Percentiles rank a stretch among this genome's conserved stretches.
phyloP scores from a whole-genome alignment of 2,888 invertebrate species.

The Lasioglossum figueresi region DNA sequence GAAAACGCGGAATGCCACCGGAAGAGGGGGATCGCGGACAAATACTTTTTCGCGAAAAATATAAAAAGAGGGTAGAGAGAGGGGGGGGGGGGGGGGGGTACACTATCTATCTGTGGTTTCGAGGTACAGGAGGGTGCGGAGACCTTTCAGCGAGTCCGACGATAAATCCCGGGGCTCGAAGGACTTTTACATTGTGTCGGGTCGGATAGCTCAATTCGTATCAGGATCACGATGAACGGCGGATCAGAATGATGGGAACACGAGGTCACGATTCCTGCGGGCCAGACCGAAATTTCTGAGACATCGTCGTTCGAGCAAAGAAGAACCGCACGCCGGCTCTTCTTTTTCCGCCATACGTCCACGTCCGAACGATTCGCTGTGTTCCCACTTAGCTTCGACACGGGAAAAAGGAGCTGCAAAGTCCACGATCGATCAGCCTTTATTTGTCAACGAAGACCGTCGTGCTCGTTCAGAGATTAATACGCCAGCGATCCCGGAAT shows the following conservation, averaged over 20 bases:
- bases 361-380: background rate
- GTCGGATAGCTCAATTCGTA: slow-evolving; percentile 65
- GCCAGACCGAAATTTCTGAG: slow-evolving; percentile 46
- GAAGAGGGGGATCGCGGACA: background rate
- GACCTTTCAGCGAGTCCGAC: slow-evolving; percentile 16
- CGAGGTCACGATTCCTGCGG: slow-evolving; percentile 23
- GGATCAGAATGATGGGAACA: slow-evolving; percentile 28
- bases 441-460: slow-evolving; percentile 33
- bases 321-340: background rate
- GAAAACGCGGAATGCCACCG: background rate
- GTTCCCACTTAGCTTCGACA: background rate
- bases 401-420: slow-evolving; percentile 34
- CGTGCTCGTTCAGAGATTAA: background rate
- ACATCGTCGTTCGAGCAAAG: background rate
- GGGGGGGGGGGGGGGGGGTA: rapidly evolving
- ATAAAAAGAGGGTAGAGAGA: background rate
- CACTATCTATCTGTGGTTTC: slow-evolving; percentile 7
- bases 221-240: slow-evolving; percentile 56
- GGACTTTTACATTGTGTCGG: slow-evolving; percentile 68
- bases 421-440: slow-evolving; percentile 43
- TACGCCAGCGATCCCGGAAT: background rate
- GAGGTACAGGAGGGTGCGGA: slow-evolving; percentile 23
- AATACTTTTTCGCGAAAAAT: background rate
- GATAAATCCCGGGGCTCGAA: slow-evolving; percentile 65
- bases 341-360: background rate